Base-by-base conservation (phyloP, 2,113 vertebrate species). In the Mastomys natalensis region DNA sequence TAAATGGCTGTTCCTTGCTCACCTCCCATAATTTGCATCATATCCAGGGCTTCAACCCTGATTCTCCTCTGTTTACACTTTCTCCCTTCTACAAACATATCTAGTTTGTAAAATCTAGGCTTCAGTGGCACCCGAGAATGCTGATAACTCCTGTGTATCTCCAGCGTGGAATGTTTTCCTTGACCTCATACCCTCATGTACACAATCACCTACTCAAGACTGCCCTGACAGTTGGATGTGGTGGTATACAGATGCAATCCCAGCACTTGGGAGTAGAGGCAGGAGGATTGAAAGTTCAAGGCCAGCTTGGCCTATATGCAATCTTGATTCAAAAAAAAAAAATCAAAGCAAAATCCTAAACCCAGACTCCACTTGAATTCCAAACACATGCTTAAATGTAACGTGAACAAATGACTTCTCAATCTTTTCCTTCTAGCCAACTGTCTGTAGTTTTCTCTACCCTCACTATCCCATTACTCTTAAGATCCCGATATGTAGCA, bases 61-160 rank as follows among this genome's bases (percentile, higher is more conserved):
- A 11, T 95, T 82, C 72, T 60, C 70, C 84, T 72, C 53, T 58
- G n/a, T 80, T 68, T 97, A 70, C 12, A 89, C 40, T 58, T 26
- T 55, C 64, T 2, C 64, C 24, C 37, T 6, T 74, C 89, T 80
- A 70, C 77, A 68, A 84, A 68, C 37, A 22, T 34, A 43, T 62
- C 40, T 15, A 92, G 51, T 77, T 11, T 89, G 53, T 26, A 60
- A 77, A 77, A 48, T 17, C 4, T 68, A 58, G 64, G 72, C 58
- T 94, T 94, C 60, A 86, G 70, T 81, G 90, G 40, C 19, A n/a
- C 48, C 37, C 62, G 74, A 88, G 70, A 90, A 90, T 76, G 76
- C n/a, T 40, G 29, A 0, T 26, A 37, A 91, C 7, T 45, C n/a
- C 76, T 68, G 40, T 45, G 16, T 1, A 53, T 34, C 51, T 62